Evolutionary conservation across 2,888 invertebrate genomes (phyloP).

Genomic region (Clusia tigrina): DNA sequence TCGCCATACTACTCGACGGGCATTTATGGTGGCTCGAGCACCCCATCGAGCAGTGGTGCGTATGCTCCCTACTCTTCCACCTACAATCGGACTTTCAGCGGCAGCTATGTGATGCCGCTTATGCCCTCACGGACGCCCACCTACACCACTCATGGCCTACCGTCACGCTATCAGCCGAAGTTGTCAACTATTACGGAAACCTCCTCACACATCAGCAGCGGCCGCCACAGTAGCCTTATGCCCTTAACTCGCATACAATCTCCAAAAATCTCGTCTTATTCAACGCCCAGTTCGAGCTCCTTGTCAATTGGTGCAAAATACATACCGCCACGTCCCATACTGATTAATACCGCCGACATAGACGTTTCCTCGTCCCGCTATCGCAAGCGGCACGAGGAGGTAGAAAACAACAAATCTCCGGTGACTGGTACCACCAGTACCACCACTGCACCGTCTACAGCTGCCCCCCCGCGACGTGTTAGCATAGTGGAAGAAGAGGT

Average conservation of each 20-base stretch:
- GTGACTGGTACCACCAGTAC: no score
- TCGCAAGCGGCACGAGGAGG: conserved; percentile 32
- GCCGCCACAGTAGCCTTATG: conserved; percentile 56
- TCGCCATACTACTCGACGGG: conserved; percentile 65
- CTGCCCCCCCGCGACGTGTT: conserved; percentile 24
- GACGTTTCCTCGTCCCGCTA: conserved; percentile 79
- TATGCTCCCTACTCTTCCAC: conserved; percentile 68
- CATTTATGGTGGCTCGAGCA: conserved; percentile 64
- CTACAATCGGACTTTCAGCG: conserved; percentile 67
- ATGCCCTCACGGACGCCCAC: conserved; percentile 50
- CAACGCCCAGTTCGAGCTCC: conserved; percentile 51
- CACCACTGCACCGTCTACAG: conserved; percentile 22
- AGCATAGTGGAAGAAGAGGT: conserved; percentile 11
- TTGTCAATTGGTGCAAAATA: conserved; percentile 61
- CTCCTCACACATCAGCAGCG: conserved; percentile 56
- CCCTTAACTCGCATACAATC: conserved; percentile 66
- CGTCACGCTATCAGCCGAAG: conserved; percentile 74
- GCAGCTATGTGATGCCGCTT: conserved; percentile 56
- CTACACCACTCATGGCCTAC: conserved; percentile 48
- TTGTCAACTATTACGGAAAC: conserved; percentile 77
- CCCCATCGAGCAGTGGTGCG: conserved; percentile 65
- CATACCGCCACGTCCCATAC: conserved; percentile 71
- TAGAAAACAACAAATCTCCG: not conserved
- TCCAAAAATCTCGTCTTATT: conserved; percentile 66
- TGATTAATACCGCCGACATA: conserved; percentile 85